Evolutionary conservation across 2,888 invertebrate genomes (phyloP).

Genomic region (Sipunculus nudus): DNA sequence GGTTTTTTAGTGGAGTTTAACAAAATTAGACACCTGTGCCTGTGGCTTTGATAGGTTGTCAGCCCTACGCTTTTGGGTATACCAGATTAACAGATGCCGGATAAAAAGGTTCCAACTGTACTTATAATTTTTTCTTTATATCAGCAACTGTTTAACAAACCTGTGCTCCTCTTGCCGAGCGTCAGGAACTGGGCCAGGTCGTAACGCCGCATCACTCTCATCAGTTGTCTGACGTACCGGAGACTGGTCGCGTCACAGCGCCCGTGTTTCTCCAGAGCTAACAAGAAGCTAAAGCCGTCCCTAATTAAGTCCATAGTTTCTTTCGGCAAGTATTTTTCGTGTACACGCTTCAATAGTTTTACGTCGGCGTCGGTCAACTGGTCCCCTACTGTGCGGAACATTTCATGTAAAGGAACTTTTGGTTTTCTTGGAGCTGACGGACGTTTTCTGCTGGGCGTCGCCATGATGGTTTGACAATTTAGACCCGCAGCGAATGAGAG

Average conservation of each 20-base stretch:
- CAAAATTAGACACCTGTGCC: too few species aligned
- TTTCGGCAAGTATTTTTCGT: conserved; percentile 33
- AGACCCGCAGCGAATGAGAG: too few species aligned
- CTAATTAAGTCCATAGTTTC: conserved; percentile 34
- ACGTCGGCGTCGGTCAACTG: conserved; percentile 43
- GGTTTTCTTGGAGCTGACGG: too few species aligned
- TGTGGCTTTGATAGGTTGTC: too few species aligned
- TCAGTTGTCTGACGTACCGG: conserved; percentile 38
- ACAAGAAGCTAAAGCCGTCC: conserved; percentile 46
- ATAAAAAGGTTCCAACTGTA: too few species aligned
- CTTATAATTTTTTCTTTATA: too few species aligned
- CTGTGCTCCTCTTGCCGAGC: conserved; percentile 41
- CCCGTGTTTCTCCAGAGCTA: conserved; percentile 44
- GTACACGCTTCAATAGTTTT: conserved; percentile 33
- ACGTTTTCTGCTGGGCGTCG: too few species aligned
- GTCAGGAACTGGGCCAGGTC: conserved; percentile 46
- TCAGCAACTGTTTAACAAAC: conserved; percentile 31
- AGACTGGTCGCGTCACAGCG: conserved; percentile 45
- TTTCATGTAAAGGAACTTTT: too few species aligned
- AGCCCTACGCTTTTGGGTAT: too few species aligned
- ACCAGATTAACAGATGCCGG: too few species aligned
- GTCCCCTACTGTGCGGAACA: conserved; percentile 47
- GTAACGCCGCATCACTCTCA: conserved; percentile 41
- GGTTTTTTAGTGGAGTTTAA: too few species aligned
- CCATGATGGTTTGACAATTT: too few species aligned